Conservation (phyloP, 2,888 invertebrate species). For the Griposia aprilina region DNA sequence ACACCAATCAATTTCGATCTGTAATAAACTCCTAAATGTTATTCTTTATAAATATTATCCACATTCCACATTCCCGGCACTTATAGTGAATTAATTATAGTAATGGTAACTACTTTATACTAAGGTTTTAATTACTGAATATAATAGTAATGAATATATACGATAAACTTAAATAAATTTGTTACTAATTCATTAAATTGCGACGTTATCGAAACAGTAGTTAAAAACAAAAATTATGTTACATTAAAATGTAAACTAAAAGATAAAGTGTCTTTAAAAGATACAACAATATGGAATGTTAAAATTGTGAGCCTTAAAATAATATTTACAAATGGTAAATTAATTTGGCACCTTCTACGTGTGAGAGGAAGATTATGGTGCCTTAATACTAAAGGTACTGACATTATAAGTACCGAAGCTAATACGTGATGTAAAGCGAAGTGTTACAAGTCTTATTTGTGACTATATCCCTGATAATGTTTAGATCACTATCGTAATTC, state of each 20-base stretch:
- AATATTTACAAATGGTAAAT: slow-evolving; percentile 71
- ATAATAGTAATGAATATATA: slow-evolving; percentile 54
- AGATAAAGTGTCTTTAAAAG: slow-evolving; percentile 40
- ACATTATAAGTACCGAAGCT: slow-evolving; percentile 62
- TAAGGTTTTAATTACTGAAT: slow-evolving; percentile 63
- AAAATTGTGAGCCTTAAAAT: slow-evolving; percentile 61
- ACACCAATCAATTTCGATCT: slow-evolving; percentile 47
- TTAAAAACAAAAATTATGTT: slow-evolving; percentile 20
- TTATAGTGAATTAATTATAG: slow-evolving; percentile 70
- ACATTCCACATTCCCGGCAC: slow-evolving; percentile 89
- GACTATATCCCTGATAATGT: slow-evolving; percentile 67
- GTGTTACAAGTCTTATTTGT: slow-evolving; percentile 68
- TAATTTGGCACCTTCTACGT: slow-evolving; percentile 71
- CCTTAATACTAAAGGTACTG: slow-evolving; percentile 66
- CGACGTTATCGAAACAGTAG: slow-evolving; percentile 5
- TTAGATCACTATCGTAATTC: slow-evolving; percentile 52
- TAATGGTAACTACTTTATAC: slow-evolving; percentile 77
- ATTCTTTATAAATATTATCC: slow-evolving; percentile 69
- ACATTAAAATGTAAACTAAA: slow-evolving; percentile 22
- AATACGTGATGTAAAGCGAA: slow-evolving; percentile 67
- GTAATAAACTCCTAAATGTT: slow-evolving; percentile 47
- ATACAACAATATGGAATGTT: slow-evolving; percentile 69
- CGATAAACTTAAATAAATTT: slow-evolving; percentile 50
- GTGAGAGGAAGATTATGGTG: slow-evolving; percentile 66
- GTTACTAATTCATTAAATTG: slow-evolving; percentile 29